Conservation (phyloP, 2,888 invertebrate species). For the Melanophora roralis region DNA sequence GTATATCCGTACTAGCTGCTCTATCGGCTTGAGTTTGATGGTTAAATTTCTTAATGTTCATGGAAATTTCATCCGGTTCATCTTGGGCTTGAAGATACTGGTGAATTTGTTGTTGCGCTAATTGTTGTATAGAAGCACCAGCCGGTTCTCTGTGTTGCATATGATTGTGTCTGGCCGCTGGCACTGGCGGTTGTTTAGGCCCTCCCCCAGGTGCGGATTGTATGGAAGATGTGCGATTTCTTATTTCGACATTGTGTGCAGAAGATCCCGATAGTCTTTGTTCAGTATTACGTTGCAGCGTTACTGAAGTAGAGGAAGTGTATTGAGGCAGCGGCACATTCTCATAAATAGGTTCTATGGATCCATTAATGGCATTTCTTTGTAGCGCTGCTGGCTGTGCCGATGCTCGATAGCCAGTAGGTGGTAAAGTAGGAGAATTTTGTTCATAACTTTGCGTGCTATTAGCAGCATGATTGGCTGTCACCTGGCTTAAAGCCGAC, state of each 20-base stretch:
- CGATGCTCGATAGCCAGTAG: conserved; percentile 76
- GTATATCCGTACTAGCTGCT: conserved; percentile 70
- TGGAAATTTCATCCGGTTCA: conserved; percentile 63
- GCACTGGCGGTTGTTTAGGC: conserved; percentile 68
- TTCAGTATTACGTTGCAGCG: conserved; percentile 64
- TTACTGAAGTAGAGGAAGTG: conserved; percentile 68
- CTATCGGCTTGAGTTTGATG: conserved; percentile 68
- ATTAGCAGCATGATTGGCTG: conserved; percentile 62
- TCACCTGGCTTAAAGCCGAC: conserved; percentile 71
- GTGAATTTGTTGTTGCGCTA: conserved; percentile 53
- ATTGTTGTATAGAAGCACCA: conserved; percentile 55
- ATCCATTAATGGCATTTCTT: conserved; percentile 78
- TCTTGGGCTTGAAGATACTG: conserved; percentile 44
- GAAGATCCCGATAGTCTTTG: conserved; percentile 65
- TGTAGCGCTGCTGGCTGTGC: conserved; percentile 77
- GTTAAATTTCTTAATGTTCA: conserved; percentile 69
- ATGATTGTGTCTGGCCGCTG: conserved; percentile 64
- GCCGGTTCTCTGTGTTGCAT: conserved; percentile 57
- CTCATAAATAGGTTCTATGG: conserved; percentile 88
- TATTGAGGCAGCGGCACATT: conserved; percentile 83
- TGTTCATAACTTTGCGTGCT: conserved; percentile 63
- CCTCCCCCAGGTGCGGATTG: conserved; percentile 84
- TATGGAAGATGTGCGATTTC: conserved; percentile 81
- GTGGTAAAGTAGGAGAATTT: conserved; percentile 77
- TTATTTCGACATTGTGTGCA: conserved; percentile 68